Evolutionary conservation across 2,797 vertebrate species (phyloP), one percentile per base, ranked within the genome.

Genomic region (Vireo griseus): DNA sequence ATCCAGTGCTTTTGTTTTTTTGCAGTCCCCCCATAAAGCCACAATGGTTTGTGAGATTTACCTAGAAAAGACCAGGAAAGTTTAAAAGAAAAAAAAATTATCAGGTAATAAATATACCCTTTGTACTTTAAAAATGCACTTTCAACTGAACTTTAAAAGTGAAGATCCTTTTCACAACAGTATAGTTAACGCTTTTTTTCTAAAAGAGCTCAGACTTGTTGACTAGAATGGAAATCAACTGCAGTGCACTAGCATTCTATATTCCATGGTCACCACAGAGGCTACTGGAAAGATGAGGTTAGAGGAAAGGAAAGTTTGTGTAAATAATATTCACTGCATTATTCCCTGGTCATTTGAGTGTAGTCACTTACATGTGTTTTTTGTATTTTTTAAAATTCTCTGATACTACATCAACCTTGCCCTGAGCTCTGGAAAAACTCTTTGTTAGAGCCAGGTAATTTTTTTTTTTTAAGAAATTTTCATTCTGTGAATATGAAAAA

Each of bases 11-110:
- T 96, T 98, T 99, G 95, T 99, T 99, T 97, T 98, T 98, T 92
- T 99, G 99, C 59, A 99, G 98, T 92, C 99, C 99, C 94, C 99
- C 99, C 99, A 99, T 99, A 97, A 99, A 99, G 82, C 99, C 99
- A 96, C 99, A 99, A 96, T 99, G 99, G 97, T 98, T 99, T 75
- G 99, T 98, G 76, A 99, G 98, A 97, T 99, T 98, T 91, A 99
- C 99, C 99, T 99, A 84, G 44, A 92, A 81, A 96, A 91, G 26
- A 29, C 55, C 79, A 59, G 12, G 26, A 82, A 67, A 68, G 3
- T 66, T 90, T 48, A 86, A 10, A 6, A 73, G 10, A 50, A 54
- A 73, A 78, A 51, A 65, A 71, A 74, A 76, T 9, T 14, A 75
- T 24, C 29, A 48, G 22, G 26, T 42, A 35, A 65, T 51, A 79